Evolutionary conservation across 2,113 vertebrate species (phyloP), one percentile per base, ranked within the genome.

Genomic region (Oplegnathus fasciatus): DNA sequence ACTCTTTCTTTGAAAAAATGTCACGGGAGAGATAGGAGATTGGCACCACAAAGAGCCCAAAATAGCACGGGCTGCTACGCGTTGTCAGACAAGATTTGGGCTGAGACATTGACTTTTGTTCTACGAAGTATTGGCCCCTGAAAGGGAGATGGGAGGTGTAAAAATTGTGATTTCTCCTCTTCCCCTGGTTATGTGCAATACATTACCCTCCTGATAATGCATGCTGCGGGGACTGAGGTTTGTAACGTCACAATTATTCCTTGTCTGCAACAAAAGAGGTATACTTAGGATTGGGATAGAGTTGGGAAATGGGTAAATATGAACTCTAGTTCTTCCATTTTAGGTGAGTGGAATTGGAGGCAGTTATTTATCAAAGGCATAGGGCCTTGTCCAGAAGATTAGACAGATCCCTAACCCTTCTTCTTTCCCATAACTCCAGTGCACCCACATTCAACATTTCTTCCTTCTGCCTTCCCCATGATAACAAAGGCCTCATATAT

Each of bases 1-100:
- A 97, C 96, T 97, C 97, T 98, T 96, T 97, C 98, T 99, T 99
- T 98, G 96, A 97, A 98, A 98, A 99, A 99, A 98, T 99, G 98
- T 99, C 97, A 97, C 96, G 96, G 97, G 96, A 96, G 95, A 97
- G 97, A 97, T 97, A 97, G 96, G 95, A 99, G 98, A 99, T 99
- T 99, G 98, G 97, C 98, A 99, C 95, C 97, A 99, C 97, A 99
- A 99, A 99, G 97, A 96, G 94, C 87, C 96, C 94, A 97, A 97
- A 99, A 97, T 97, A 99, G 98, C 98, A 97, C 96, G 92, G 97
- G 97, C 96, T 97, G 98, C 97, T 97, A 99, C 97, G 97, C 97
- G 93, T 97, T 99, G 98, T 99, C 98, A 99, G 96, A 96, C 96
- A 94, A 97, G 96, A 99, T 99, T 99, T 99, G 97, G 96, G 97